These are phyloP conservation scores for Hipparchia semele DNA, from an alignment of 2,888 invertebrate species.

Conservation along the genomic window DNA sequence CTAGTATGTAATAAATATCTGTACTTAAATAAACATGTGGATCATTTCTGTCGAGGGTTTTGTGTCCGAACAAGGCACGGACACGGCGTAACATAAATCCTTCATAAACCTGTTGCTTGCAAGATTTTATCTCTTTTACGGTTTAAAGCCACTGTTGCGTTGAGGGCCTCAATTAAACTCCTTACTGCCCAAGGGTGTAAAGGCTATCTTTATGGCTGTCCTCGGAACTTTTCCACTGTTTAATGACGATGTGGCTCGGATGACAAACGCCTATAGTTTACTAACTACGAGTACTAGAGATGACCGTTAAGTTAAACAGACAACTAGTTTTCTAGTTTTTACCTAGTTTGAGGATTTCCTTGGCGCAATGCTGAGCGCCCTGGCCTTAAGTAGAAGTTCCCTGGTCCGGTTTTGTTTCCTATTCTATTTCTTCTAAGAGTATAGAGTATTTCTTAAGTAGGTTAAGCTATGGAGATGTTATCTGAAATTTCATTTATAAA, in stretches of 20 bases:
- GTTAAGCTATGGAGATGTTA: no score
- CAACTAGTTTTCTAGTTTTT: neutral
- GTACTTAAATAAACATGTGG: no score
- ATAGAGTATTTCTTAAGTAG: no score
- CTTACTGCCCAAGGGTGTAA: neutral
- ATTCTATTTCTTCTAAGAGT: no score
- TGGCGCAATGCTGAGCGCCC: no score
- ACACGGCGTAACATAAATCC: neutral
- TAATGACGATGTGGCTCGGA: neutral
- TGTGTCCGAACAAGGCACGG: neutral
- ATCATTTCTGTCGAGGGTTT: neutral
- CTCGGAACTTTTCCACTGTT: slow-evolving; percentile 1
- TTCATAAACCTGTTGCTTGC: neutral
- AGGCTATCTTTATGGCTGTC: neutral
- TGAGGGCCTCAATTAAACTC: neutral
- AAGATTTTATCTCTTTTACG: neutral
- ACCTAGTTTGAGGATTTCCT: no score
- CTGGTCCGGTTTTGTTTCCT: no score
- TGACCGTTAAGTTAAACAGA: neutral
- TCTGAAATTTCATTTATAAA: no score
- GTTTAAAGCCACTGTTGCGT: neutral
- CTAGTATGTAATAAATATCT: no score
- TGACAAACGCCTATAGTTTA: slow-evolving; percentile 1
- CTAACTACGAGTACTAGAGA: neutral
- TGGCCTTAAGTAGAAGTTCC: no score